Base-by-base conservation (phyloP, 2,113 vertebrate species). In the Sylvilagus bachmani region DNA sequence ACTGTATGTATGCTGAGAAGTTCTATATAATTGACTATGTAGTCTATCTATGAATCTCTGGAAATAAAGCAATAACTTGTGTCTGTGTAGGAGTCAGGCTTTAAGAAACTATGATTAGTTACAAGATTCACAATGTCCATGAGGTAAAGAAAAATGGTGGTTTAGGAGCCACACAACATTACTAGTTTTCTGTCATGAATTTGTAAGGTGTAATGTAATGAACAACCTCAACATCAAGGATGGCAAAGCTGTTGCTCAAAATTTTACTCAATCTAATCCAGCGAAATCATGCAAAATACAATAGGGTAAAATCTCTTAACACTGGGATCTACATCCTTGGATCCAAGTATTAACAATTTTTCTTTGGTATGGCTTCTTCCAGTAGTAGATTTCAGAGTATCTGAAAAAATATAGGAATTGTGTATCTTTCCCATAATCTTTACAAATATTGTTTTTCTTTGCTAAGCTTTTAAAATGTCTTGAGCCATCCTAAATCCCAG, bases 401-500 rank as follows among this genome's bases (percentile, higher is more conserved):
- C 27, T 79, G 49, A 69, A 88, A 93, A 36, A 82, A 83, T 78
- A 27, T 24, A 16, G 49, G 16, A 22, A 77, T 14, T 79, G n/a
- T 87, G 11, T 62, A 36, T 82, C n/a, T 92, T 96, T 93, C 73
- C 38, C 17, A 51, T 79, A 75, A 89, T 95, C 67, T 86, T 89
- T 61, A 89, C 44, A 94, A 70, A 67, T 73, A 81, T 33, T 81
- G 3, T 75, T 89, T 90, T 89, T 86, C 58, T 93, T 67, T 10
- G 22, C 58, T 86, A 36, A 77, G 53, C 29, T 88, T 95, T 79
- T 82, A 51, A 94, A 79, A 91, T 83, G 27, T 67, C 80, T 58
- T 51, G 33, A 86, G 12, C 33, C 79, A 9, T 79, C 33, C 24
- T 74, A 83, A 96, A 44, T 85, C 82, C 73, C 85, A 85, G 86